Evolutionary conservation across 2,888 invertebrate species (phyloP).

Genomic region (Pseudoips prasinana): DNA sequence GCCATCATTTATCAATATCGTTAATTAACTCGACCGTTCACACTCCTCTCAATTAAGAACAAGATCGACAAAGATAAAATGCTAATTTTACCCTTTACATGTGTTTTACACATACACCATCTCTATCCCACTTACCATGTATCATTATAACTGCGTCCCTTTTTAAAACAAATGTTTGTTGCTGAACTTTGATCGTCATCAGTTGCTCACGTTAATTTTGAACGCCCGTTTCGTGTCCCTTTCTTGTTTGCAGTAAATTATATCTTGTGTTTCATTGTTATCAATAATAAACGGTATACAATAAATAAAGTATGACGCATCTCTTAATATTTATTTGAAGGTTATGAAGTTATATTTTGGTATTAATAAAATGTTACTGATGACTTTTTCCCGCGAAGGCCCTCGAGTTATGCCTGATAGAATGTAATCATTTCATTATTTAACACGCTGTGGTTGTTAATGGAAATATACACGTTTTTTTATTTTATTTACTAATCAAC

Average conservation of each 20-base stretch:
- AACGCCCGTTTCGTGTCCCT: slow-evolving; percentile 7
- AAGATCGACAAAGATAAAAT: slow-evolving; percentile 66
- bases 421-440: slow-evolving; percentile 55
- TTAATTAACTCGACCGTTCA: slow-evolving; percentile 68
- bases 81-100: slow-evolving; percentile 53
- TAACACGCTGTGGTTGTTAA: slow-evolving; percentile 45
- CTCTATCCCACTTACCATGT: slow-evolving; percentile 30
- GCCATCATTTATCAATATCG: slow-evolving; percentile 60
- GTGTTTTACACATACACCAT: too few species aligned
- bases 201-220: slow-evolving; percentile 12
- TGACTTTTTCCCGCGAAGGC: slow-evolving; percentile 37
- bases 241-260: slow-evolving; percentile 3
- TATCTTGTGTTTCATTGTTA: slow-evolving; percentile 14
- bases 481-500: slow-evolving; percentile 10
- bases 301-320: slow-evolving; percentile 44
- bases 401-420: slow-evolving; percentile 32
- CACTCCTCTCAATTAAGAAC: slow-evolving; percentile 65
- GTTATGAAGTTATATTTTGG: slow-evolving; percentile 33
- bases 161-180: slow-evolving; percentile 17
- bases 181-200: slow-evolving; percentile 14
- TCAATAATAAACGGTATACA: slow-evolving; percentile 40
- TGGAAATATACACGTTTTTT: slow-evolving; percentile 35
- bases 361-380: slow-evolving; percentile 38
- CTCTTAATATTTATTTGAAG: slow-evolving; percentile 39
- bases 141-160: slow-evolving; percentile 25